phyloP scores from a whole-genome alignment of 1,140 invertebrate species.

The Drosophila tani region DNA sequence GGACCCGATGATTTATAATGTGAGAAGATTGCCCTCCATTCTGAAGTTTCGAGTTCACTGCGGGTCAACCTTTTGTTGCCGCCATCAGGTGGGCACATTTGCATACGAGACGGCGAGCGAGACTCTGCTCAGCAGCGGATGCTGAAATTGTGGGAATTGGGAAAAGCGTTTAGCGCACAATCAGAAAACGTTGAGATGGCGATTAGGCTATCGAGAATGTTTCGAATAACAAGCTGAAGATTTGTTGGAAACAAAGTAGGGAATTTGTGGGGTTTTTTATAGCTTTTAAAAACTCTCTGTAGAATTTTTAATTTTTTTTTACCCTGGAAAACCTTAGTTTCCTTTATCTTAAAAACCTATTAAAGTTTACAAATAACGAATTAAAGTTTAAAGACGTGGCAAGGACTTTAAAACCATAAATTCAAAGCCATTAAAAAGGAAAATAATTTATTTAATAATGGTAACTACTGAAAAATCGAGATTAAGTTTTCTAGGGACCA shows the following conservation, averaged over 20 bases:
- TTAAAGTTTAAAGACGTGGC: no score
- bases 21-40: constrained; percentile 31
- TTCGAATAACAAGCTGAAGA: background rate
- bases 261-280: background rate
- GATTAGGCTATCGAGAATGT: constrained; percentile 9
- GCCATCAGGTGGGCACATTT: constrained; percentile 45
- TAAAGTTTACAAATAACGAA: no score
- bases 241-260: background rate
- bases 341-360: no score
- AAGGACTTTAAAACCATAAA: no score
- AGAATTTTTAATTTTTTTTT: background rate
- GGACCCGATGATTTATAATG: constrained; percentile 48
- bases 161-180: constrained; percentile 34
- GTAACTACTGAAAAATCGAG: no score
- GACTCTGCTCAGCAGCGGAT: constrained; percentile 3
- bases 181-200: constrained; percentile 5
- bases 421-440: no score
- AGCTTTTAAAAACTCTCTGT: no score
- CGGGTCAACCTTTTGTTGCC: constrained; percentile 31
- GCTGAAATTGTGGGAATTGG: constrained; percentile 53
- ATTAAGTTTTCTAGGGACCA: background rate
- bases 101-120: constrained; percentile 25
- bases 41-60: constrained; percentile 45
- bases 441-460: background rate
- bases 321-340: no score